Conservation (phyloP, 1,140 invertebrate species). For the Pararge aegeria region DNA sequence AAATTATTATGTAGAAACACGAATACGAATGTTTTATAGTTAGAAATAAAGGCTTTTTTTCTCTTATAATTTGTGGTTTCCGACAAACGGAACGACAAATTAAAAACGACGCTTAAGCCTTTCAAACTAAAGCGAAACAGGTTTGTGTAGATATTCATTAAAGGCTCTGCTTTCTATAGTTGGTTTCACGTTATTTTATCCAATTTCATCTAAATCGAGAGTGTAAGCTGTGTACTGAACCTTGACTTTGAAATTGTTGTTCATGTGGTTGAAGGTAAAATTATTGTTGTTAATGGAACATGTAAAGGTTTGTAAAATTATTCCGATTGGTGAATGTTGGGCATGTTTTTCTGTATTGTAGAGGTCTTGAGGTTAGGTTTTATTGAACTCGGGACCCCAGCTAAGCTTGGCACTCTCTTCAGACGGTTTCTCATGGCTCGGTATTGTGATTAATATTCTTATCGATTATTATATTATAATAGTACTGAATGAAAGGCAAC, state of each 20-base stretch:
- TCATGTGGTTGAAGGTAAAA: neutral
- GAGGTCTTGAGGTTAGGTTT: neutral
- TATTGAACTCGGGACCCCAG: neutral
- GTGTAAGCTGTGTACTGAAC: conserved; percentile 7
- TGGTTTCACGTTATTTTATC: conserved; percentile 29
- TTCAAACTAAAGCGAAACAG: conserved; percentile 14
- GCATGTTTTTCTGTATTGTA: neutral
- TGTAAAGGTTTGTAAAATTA: neutral
- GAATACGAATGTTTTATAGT: too few relatives aligned
- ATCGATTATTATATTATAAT: too few relatives aligned
- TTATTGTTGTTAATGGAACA: neutral
- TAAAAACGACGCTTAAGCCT: neutral
- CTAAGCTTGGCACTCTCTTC: too few relatives aligned
- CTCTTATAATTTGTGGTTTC: neutral
- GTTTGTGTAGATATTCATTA: conserved; percentile 20
- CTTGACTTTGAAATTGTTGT: conserved; percentile 2
- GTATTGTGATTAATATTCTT: too few relatives aligned
- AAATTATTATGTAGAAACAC: too few relatives aligned
- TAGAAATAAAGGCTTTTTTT: too few relatives aligned
- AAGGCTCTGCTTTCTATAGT: conserved; percentile 26
- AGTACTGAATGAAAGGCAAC: too few relatives aligned
- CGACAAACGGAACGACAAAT: neutral
- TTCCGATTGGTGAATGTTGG: neutral
- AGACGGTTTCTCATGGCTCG: too few relatives aligned
- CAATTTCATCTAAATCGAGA: conserved; percentile 22